Conservation (phyloP, 2,113 vertebrate genomes). For the Ptyas mucosa region DNA sequence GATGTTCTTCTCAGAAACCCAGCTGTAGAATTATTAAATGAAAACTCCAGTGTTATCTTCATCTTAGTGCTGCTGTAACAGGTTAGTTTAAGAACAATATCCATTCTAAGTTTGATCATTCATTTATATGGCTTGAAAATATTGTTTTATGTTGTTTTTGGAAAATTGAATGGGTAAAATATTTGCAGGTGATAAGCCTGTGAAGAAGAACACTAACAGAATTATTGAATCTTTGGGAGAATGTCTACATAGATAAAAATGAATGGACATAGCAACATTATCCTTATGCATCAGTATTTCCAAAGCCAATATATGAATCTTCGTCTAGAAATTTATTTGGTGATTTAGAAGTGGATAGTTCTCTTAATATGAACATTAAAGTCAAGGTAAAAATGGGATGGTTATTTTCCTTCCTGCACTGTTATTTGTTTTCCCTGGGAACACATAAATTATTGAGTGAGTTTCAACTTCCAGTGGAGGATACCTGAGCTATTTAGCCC, state of each 20-base stretch:
- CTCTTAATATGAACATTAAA: background rate
- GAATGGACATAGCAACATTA: background rate
- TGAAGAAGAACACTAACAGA: background rate
- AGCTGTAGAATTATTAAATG: constrained; percentile 7
- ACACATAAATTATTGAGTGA: constrained; percentile 53
- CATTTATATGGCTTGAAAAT: background rate
- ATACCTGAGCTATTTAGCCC: constrained; percentile 24
- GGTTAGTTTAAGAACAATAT: background rate
- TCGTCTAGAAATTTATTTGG: background rate
- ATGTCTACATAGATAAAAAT: background rate
- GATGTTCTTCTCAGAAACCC: constrained; percentile 24
- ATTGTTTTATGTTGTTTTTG: background rate
- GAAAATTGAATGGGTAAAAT: background rate
- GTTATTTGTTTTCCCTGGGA: constrained; percentile 2
- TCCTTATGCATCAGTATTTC: background rate
- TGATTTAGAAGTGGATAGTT: constrained; percentile 16
- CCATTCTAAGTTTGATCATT: background rate
- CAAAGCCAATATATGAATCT: background rate
- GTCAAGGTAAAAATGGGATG: background rate
- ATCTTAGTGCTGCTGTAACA: background rate
- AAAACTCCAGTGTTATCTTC: background rate
- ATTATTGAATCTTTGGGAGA: background rate
- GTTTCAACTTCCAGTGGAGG: constrained; percentile 37
- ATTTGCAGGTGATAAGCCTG: background rate
- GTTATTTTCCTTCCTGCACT: constrained; percentile 21